Evolutionary conservation across 1,140 invertebrate genomes (phyloP), one percentile per base, ranked within the genome.

Genomic region (Sycobia sp.): DNA sequence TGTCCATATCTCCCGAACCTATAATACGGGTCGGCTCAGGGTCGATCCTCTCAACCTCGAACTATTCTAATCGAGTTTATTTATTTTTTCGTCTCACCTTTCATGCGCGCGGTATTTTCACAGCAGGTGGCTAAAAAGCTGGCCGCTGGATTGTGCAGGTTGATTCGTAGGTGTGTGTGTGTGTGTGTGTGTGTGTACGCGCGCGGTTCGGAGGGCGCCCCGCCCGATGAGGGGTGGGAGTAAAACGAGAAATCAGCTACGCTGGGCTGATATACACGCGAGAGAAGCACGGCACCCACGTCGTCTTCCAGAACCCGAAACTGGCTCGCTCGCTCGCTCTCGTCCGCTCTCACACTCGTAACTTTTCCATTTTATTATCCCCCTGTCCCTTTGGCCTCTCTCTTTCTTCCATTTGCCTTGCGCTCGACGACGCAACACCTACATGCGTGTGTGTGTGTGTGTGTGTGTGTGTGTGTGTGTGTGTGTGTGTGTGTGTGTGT

Each of bases 311-410:
- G n/a, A n/a, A 46, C 54, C 54, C 27, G 2, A 53, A 54, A 54
- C 16, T 36, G 20, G 4, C 32, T 54, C 22, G 22, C 9, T 27
- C 50, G 32, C 49, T 43, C 22, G 23, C 27, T 38, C 50, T 36
- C 29, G 4, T 25, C 46, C 22, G 22, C 9, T 27, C 50, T 44
- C 49, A 51, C 22, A 34, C 27, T 38, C 50, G 20, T 53, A 61
- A 61, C 39, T 61, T 61, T 53, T 61, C 49, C n/a, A 53, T 44
- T 61, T 53, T 61, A 61, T 53, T 61, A 53, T 44, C 27, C 43
- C 16, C 20, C 16, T 44, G 11, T 23, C 27, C 34, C 53, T 38
- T 51, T 22, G 16, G 14, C 14, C 16, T 1, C 32, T 47, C 32
- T 49, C n/a, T n/a, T n/a, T n/a, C n/a, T n/a, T n/a, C n/a, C n/a